Evolutionary conservation across 2,888 invertebrate genomes (phyloP).

Genomic region (Epistrophe eligans): DNA sequence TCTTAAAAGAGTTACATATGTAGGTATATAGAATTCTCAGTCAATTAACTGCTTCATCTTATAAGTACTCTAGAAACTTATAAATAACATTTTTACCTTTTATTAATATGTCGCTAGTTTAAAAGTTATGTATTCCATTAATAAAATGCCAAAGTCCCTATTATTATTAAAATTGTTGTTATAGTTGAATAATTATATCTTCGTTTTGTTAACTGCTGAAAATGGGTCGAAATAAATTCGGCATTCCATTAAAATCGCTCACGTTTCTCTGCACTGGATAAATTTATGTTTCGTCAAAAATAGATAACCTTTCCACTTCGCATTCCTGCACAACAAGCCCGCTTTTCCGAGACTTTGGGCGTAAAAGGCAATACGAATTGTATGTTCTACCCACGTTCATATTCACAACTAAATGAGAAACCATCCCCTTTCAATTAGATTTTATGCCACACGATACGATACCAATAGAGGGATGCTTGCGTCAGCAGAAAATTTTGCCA

Average conservation of each 20-base stretch:
- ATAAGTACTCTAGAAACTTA: no score
- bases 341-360: neutral
- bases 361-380: neutral
- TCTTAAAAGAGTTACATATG: no score
- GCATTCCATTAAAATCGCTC: neutral
- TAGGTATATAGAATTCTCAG: no score
- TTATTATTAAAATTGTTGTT: no score
- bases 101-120: no score
- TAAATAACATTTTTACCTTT: no score
- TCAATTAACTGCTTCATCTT: no score
- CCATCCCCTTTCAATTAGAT: constrained; percentile 10
- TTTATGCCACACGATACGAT: neutral
- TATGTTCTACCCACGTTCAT: constrained; percentile 5
- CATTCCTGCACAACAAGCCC: neutral
- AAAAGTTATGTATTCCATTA: no score
- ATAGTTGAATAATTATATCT: no score
- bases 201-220: neutral
- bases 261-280: constrained; percentile 2
- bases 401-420: neutral
- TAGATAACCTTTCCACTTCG: constrained; percentile 4
- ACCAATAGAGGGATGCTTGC: neutral
- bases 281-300: neutral
- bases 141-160: no score
- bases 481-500: constrained; percentile 22
- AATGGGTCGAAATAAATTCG: neutral